Evolutionary conservation across 1,140 invertebrate species (phyloP).

Genomic region (Vanessa atalanta): DNA sequence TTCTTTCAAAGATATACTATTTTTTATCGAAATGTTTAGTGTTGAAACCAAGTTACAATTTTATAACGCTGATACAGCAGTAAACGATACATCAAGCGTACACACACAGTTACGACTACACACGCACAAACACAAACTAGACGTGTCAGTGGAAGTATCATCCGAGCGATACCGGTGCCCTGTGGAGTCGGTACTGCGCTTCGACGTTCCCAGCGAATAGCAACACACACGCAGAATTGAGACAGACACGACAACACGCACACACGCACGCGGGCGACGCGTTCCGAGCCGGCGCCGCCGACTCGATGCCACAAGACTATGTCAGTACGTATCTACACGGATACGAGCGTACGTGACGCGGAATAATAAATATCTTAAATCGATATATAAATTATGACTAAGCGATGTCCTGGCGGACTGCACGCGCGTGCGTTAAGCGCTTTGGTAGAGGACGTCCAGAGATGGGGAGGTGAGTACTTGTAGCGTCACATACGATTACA

Average conservation of each 20-base stretch:
- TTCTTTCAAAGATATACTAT: not conserved
- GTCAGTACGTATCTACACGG: not conserved
- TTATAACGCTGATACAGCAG: conserved; percentile 8
- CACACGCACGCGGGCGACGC: conserved; percentile 22
- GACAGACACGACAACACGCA: conserved; percentile 3
- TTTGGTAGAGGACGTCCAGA: conserved; percentile 28
- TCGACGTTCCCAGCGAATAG: conserved; percentile 2
- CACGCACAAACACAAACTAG: not conserved
- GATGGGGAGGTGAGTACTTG: not conserved
- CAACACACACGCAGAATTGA: conserved; percentile 1
- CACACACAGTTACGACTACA: not conserved
- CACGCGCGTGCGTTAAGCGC: conserved; percentile 27
- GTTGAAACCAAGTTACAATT: not conserved
- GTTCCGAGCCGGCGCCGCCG: conserved; percentile 37
- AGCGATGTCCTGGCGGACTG: conserved; percentile 18
- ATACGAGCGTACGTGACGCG: conserved; percentile 1
- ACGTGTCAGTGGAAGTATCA: not conserved
- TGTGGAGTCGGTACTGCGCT: not conserved
- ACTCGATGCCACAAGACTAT: not conserved
- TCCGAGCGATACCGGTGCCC: not conserved
- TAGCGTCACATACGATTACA: not conserved
- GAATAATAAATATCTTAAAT: conserved; percentile 38
- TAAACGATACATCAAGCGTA: conserved; percentile 7
- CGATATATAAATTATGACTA: conserved; percentile 39
- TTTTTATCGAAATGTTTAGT: not conserved